phyloP scores from a whole-genome alignment of 2,797 vertebrate species.

The Malurus leucopterus region DNA sequence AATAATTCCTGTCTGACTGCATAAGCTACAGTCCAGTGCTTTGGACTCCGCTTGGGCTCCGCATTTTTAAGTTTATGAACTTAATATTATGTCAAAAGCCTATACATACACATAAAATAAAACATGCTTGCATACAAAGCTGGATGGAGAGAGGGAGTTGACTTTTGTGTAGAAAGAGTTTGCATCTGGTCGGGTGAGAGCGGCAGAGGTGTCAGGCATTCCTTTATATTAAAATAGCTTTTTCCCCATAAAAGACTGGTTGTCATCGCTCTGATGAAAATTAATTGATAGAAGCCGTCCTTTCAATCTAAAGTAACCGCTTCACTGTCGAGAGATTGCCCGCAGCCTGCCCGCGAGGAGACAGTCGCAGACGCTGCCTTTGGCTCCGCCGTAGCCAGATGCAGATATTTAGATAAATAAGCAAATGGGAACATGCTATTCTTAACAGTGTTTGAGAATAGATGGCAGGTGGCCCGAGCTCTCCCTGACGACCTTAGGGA shows the following conservation, averaged over 20 bases:
- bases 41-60: background rate
- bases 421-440: background rate
- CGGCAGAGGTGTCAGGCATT: background rate
- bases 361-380: background rate
- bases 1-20: background rate
- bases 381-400: background rate
- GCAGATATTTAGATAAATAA: background rate
- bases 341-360: background rate
- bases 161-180: background rate
- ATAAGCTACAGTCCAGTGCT: background rate
- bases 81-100: background rate
- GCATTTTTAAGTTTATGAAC: background rate
- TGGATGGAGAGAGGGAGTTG: background rate
- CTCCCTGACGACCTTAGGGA: background rate
- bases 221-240: conserved; percentile 37
- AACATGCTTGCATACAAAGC: background rate
- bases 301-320: background rate
- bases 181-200: background rate
- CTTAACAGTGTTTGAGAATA: background rate
- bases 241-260: background rate
- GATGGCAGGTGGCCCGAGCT: background rate
- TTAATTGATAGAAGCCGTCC: conserved; percentile 31
- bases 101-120: background rate
- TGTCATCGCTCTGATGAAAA: conserved; percentile 28
- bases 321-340: background rate